A percentile compares a stretch with the other conserved stretches of the same genome.
Conservation (phyloP, 92 coral and sea anemone species). For the Meandrina meandrites region DNA sequence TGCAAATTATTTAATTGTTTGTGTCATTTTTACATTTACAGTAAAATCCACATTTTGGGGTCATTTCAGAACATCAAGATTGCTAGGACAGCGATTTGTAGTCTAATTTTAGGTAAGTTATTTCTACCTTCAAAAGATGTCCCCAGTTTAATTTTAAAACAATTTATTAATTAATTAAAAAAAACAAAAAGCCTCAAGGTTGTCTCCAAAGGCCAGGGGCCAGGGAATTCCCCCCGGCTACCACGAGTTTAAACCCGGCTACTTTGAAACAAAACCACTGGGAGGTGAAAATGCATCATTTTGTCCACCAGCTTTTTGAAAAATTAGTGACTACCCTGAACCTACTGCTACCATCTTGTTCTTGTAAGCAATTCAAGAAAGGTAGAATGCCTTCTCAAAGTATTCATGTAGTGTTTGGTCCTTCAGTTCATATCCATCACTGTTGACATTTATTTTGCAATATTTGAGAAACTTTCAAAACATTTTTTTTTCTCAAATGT, state of each 20-base stretch:
- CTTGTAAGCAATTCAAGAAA: neutral
- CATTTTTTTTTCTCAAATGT: neutral
- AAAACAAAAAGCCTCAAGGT: no score
- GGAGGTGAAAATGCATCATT: no score
- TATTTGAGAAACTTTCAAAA: neutral
- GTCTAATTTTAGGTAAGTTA: slow-evolving; percentile 85
- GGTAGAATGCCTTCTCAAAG: neutral
- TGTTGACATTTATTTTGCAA: neutral
- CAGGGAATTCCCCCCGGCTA: no score
- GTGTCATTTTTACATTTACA: slow-evolving; percentile 17
- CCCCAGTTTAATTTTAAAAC: no score
- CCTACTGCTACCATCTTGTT: neutral
- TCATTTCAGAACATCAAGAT: slow-evolving; percentile 97
- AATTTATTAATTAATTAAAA: no score
- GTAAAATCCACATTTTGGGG: slow-evolving; percentile 95
- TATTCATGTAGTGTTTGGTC: neutral
- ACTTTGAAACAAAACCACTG: no score
- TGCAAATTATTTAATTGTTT: neutral
- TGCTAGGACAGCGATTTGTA: slow-evolving; percentile 98
- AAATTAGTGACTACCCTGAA: no score
- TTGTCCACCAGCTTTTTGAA: no score
- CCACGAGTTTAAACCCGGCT: no score
- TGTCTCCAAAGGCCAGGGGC: no score
- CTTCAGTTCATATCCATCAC: neutral
- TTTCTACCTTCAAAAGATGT: neutral